Evolutionary conservation across 2,797 vertebrate genomes (phyloP).

Genomic region (Babyrousa celebensis): DNA sequence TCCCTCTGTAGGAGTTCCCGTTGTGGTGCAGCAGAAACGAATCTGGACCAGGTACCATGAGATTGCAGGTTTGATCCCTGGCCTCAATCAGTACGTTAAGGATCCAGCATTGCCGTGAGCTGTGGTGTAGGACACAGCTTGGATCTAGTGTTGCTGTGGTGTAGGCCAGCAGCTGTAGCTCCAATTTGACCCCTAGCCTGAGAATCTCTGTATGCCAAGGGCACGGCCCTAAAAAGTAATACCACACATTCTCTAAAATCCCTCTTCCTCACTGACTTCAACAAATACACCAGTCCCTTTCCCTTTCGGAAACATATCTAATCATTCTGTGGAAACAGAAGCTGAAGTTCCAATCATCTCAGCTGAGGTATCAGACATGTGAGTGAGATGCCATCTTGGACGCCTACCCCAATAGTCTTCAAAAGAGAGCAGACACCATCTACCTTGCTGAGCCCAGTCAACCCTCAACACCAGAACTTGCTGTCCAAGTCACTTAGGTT

Average conservation of each 20-base stretch:
- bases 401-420: neutral
- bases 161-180: no score
- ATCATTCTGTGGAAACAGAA: neutral
- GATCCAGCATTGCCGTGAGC: no score
- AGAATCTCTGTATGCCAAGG: no score
- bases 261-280: neutral
- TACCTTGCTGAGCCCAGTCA: neutral
- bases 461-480: neutral
- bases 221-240: no score
- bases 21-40: no score
- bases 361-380: neutral
- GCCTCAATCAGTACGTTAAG: no score
- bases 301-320: neutral
- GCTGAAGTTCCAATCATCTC: neutral
- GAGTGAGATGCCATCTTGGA: neutral
- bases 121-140: no score
- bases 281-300: conserved; percentile 7
- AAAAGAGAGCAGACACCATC: neutral
- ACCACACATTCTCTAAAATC: neutral
- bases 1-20: neutral
- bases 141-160: no score
- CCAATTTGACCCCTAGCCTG: no score
- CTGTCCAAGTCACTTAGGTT: neutral
- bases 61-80: no score
- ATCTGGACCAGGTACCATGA: no score